Percentiles rank a stretch among this genome's conserved stretches.
phyloP scores from a whole-genome alignment of 2,113 vertebrate genomes.

The Brienomyrus longianalis region DNA sequence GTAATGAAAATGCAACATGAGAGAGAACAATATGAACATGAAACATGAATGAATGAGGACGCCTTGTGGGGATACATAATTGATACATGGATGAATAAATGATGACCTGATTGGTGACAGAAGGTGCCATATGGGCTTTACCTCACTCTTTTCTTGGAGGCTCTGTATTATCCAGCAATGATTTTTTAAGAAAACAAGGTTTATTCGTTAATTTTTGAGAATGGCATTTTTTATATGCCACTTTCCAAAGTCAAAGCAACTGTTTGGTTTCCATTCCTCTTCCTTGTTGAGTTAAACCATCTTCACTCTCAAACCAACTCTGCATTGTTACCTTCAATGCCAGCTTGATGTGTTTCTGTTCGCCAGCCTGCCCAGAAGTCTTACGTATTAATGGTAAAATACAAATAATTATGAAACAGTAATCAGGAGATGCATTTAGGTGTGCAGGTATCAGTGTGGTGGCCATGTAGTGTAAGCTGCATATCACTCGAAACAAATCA shows the following conservation, averaged over 20 bases:
- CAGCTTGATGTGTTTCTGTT: neutral
- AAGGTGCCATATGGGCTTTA: neutral
- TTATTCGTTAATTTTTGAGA: neutral
- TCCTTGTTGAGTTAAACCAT: neutral
- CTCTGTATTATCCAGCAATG: neutral
- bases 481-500: neutral
- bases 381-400: neutral
- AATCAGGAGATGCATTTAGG: neutral
- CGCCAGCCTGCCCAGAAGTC: neutral
- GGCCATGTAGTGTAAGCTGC: neutral
- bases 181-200: neutral
- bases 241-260: neutral
- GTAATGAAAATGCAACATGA: neutral
- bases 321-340: neutral
- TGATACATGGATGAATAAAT: neutral
- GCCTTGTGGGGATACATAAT: neutral
- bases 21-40: neutral
- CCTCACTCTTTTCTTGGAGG: neutral
- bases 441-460: neutral
- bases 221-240: neutral
- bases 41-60: neutral
- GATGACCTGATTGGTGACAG: neutral
- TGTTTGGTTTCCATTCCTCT: neutral
- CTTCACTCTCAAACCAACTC: neutral
- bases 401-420: neutral